Evolutionary conservation across 2,888 invertebrate genomes (phyloP).

Genomic region (Cosmorhoe ocellata): DNA sequence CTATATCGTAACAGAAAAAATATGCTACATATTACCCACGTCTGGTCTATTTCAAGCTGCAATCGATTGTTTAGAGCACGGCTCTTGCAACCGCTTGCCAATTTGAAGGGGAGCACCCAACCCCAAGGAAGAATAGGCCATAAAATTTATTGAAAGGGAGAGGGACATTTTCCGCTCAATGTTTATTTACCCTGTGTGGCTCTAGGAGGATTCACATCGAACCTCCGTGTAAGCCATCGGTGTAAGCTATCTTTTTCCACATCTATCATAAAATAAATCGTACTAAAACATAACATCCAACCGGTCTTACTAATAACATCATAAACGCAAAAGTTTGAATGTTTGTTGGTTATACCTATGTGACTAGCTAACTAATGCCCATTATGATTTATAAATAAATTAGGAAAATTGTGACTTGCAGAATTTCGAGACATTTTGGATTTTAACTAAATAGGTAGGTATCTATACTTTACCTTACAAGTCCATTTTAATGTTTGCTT

Average conservation of each 20-base stretch:
- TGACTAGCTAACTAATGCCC: no score
- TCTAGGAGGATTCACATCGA: conserved; percentile 50
- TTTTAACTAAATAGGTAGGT: no score
- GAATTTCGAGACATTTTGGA: no score
- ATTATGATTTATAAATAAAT: no score
- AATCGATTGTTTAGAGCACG: conserved; percentile 7
- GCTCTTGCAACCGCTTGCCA: conserved; percentile 5
- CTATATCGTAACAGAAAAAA: no score
- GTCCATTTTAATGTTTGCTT: no score
- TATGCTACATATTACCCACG: no score
- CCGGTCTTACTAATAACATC: no score
- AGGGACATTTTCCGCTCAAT: conserved; percentile 5
- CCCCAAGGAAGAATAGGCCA: conserved; percentile 13
- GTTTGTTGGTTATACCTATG: no score
- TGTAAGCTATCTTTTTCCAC: conserved; percentile 18
- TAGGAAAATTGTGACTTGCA: no score
- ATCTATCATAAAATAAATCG: conserved; percentile 32
- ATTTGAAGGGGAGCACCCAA: conserved; percentile 6
- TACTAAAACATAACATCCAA: conserved; percentile 31
- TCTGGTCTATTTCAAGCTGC: not conserved
- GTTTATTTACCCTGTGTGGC: not conserved
- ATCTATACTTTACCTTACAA: no score
- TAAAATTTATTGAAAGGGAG: conserved; percentile 18
- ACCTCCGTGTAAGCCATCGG: conserved; percentile 25
- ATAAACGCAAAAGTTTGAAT: no score